A percentile compares a stretch with the other conserved stretches of the same genome.
Conservation (phyloP, 2,888 invertebrate species). For the Andricus quercusramuli region DNA sequence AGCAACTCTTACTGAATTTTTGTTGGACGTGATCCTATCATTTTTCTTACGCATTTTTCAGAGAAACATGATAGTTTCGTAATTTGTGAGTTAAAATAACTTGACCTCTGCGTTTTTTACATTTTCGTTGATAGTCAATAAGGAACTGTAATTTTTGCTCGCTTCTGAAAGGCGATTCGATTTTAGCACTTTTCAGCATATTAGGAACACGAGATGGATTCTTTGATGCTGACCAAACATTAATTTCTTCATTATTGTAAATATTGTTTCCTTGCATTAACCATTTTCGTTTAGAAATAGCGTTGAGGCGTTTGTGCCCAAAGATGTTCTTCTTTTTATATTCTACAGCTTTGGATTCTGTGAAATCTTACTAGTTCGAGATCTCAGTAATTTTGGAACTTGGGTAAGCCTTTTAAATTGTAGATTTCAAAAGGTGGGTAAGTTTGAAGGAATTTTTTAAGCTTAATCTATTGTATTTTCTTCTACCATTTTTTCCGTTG, state of each 20-base stretch:
- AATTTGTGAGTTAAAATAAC: not conserved
- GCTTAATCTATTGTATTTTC: not conserved
- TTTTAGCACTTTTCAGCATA: slow-evolving; percentile 29
- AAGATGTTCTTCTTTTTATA: slow-evolving; percentile 29
- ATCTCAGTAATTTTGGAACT: slow-evolving; percentile 61
- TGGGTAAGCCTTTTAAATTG: slow-evolving; percentile 66
- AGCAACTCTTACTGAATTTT: not conserved
- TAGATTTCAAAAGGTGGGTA: slow-evolving; percentile 24
- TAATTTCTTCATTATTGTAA: slow-evolving; percentile 6
- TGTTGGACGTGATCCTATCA: not conserved
- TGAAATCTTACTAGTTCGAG: slow-evolving; percentile 61
- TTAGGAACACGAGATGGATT: slow-evolving; percentile 31
- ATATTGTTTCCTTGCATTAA: not conserved
- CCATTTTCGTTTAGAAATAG: not conserved
- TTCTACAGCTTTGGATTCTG: slow-evolving; percentile 66
- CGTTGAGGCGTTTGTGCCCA: not conserved
- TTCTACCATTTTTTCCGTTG: not conserved
- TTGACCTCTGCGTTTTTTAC: not conserved
- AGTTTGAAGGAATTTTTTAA: not conserved
- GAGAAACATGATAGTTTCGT: not conserved
- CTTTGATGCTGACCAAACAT: slow-evolving; percentile 27
- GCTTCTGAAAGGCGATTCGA: not conserved
- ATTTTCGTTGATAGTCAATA: not conserved
- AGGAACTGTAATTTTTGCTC: slow-evolving; percentile 8
- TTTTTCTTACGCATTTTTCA: not conserved